Conservation (phyloP, 2,113 vertebrate genomes). For the Eonycteris spelaea region DNA sequence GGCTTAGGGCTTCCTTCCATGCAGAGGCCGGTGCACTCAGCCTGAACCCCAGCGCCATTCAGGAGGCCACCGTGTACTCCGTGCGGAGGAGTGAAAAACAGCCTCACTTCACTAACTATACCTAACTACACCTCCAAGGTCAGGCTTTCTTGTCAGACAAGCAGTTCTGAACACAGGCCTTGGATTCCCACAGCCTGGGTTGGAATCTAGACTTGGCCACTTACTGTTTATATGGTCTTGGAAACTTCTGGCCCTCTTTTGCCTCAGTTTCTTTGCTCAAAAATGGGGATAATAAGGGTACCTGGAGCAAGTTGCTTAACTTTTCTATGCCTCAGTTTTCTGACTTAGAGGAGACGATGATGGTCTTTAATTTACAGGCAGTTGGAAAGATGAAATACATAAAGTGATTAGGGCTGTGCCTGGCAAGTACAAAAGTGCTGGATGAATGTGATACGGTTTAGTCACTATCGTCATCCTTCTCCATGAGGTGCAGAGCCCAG, state of each 20-base stretch:
- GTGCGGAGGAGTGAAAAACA: not conserved
- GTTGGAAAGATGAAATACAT: not conserved
- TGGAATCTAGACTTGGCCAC: not conserved
- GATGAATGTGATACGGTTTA: not conserved
- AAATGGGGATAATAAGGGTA: not conserved
- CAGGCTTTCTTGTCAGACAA: not conserved
- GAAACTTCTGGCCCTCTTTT: not conserved
- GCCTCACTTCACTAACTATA: not conserved
- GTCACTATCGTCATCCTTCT: not conserved
- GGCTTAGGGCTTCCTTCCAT: not conserved
- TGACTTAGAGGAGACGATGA: not conserved
- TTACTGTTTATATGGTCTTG: not conserved
- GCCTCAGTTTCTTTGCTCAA: not conserved
- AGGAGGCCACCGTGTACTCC: fast-evolving
- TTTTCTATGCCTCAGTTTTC: not conserved
- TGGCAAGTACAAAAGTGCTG: too few relatives aligned
- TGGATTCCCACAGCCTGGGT: not conserved
- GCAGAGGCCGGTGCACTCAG: not conserved
- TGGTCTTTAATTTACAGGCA: not conserved
- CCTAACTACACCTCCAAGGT: not conserved
- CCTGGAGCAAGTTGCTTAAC: not conserved
- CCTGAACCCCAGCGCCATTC: not conserved
- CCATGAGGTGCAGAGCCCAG: not conserved
- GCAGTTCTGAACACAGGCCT: not conserved
- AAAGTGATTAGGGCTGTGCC: not conserved